Evolutionary conservation across 2,888 invertebrate species (phyloP), one percentile per base, ranked within the genome.

Genomic region (Parnassius apollo): DNA sequence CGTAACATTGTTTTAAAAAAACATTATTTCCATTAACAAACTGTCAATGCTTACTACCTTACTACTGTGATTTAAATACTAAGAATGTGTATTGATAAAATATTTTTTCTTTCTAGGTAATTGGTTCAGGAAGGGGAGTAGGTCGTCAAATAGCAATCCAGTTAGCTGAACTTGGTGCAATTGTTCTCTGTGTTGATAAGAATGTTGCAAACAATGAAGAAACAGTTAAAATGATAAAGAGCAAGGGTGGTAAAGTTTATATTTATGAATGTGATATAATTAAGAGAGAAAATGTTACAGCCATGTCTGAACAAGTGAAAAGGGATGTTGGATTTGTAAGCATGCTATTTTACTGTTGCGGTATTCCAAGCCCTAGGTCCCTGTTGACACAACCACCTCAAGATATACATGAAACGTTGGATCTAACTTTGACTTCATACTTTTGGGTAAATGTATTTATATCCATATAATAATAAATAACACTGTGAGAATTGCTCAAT

Each of bases 61-160:
- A 25, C 25, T 25, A 3, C 25, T 25, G 25, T 44, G 8, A 11
- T 10, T 44, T 46, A 46, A 46, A 46, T 46, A 44, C 7, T 46
- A n/a, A 12, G 46, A 12, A 2, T 46, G 12, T 46, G 12, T n/a
- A 13, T 13, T 49, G 35, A 35, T 35, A 35, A 7, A 35, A 35
- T n/a, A 11, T 46, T 46, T 46, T n/a, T 4, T 12, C 18, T 48
- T 49, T 73, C 83, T 54, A 94, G 94, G 89, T 96, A 11, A 93
- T 96, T 60, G 96, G 96, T n/a, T 93, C 95, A 51, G 95, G 95
- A 52, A 86, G 94, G 71, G 95, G 95, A 13, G 90, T 95, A 7
- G 95, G 95, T 0, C 89, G 93, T 63, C 93, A 94, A 75, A 81
- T 95, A 66, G 93, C 94, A 0, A 81, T 93, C 65, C 93, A 94